A percentile compares a stretch with the other conserved stretches of the same genome.
These are phyloP conservation scores for Frieseomelitta varia DNA, from an alignment of 1,140 invertebrate genomes.

Conservation along the genomic window DNA sequence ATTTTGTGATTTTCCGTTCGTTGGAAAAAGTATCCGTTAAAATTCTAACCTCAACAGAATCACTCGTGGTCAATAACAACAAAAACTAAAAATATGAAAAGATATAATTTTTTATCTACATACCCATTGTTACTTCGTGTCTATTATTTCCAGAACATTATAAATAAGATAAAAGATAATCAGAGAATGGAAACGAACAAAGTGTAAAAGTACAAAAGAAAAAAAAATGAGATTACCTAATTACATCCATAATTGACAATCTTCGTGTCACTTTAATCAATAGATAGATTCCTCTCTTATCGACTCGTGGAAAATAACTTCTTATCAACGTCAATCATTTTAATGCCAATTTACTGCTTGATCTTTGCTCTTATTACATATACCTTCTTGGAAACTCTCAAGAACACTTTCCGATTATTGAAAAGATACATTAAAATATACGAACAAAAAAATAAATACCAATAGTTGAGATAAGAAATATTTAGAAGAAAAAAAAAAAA, in stretches of 20 bases:
- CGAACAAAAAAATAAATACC: not conserved
- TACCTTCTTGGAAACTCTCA: not conserved
- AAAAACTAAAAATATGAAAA: not conserved
- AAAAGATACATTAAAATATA: not conserved
- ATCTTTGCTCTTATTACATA: not conserved
- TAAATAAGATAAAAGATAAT: not conserved
- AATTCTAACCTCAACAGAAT: not conserved
- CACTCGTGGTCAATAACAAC: not conserved
- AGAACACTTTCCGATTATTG: not conserved
- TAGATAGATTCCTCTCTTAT: not conserved
- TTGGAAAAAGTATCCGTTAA: not conserved
- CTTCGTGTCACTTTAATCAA: not conserved
- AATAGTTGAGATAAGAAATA: no score
- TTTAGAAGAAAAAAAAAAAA: not conserved
- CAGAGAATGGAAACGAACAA: not conserved
- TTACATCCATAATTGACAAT: not conserved
- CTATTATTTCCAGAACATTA: not conserved
- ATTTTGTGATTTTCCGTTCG: not conserved
- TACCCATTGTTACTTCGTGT: rapidly evolving
- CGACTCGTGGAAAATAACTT: not conserved
- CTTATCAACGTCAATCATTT: not conserved
- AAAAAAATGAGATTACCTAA: rapidly evolving
- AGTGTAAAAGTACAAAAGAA: not conserved
- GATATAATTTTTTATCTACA: not conserved
- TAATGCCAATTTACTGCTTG: not conserved